These are phyloP conservation scores for Drosophila subpulchrella DNA, from an alignment of 1,140 invertebrate species.

Conservation along the genomic window DNA sequence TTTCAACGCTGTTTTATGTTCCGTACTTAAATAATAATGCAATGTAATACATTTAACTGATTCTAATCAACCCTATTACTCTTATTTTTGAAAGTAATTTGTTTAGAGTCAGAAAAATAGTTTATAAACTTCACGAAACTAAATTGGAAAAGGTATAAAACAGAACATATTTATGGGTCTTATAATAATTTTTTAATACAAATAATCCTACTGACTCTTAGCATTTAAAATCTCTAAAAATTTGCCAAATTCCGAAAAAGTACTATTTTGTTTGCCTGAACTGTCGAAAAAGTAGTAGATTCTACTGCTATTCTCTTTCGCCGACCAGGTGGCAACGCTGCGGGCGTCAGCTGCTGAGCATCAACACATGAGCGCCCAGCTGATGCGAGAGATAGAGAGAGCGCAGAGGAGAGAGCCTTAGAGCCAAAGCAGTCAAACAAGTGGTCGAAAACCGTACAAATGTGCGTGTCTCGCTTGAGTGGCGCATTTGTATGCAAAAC, in stretches of 20 bases:
- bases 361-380: constrained; percentile 55
- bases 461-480: constrained; percentile 39
- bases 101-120: too few relatives aligned
- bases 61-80: background rate
- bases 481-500: constrained; percentile 67
- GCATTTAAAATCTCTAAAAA: too few relatives aligned
- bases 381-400: constrained; percentile 33
- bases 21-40: background rate
- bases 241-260: background rate
- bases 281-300: constrained; percentile 30
- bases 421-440: constrained; percentile 65
- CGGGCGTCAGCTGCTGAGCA: constrained; percentile 61
- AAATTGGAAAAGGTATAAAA: too few relatives aligned
- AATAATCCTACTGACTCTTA: too few relatives aligned
- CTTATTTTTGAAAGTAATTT: background rate
- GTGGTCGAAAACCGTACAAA: constrained; percentile 53
- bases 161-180: too few relatives aligned
- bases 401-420: background rate
- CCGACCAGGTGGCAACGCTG: constrained; percentile 54
- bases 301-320: constrained; percentile 31
- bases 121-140: too few relatives aligned
- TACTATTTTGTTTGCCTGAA: background rate
- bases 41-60: background rate
- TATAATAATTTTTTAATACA: too few relatives aligned
- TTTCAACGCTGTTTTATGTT: background rate